These are phyloP conservation scores for Metridium senile DNA, from an alignment of 92 coral and sea anemone species.

Conservation along the genomic window DNA sequence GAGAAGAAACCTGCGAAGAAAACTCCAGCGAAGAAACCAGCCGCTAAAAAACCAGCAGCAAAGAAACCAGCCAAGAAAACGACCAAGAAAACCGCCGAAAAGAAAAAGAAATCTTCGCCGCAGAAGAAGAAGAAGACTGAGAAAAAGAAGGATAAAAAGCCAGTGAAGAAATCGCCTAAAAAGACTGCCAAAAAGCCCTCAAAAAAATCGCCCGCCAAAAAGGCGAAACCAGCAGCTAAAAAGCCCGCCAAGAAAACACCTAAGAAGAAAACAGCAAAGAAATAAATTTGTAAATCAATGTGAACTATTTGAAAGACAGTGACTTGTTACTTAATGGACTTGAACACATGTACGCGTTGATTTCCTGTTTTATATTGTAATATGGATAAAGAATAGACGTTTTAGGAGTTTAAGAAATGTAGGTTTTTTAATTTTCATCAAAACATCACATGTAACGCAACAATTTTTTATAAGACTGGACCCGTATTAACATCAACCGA, in stretches of 20 bases:
- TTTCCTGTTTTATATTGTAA: slow-evolving; percentile 1
- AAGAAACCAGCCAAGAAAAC: slow-evolving; percentile 25
- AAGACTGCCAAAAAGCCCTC: neutral
- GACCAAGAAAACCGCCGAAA: neutral
- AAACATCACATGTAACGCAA: neutral
- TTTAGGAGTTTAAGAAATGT: neutral
- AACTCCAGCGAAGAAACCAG: slow-evolving; percentile 45
- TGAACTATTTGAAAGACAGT: neutral
- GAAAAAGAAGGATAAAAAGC: slow-evolving; percentile 41
- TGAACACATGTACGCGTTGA: neutral
- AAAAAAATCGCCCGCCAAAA: slow-evolving; percentile 22
- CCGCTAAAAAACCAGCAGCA: slow-evolving; percentile 51
- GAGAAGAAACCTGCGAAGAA: slow-evolving; percentile 41
- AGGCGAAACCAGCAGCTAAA: slow-evolving; percentile 36
- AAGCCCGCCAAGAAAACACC: slow-evolving; percentile 43
- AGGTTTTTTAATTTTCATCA: neutral
- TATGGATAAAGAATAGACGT: neutral
- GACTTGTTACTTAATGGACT: neutral
- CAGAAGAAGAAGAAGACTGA: slow-evolving; percentile 45
- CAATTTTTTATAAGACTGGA: slow-evolving; percentile 1
- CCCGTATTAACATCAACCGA: neutral
- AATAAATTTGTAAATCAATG: slow-evolving; percentile 1
- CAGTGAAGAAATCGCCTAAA: slow-evolving; percentile 6
- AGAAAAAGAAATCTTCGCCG: slow-evolving; percentile 6
- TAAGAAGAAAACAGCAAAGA: slow-evolving; percentile 16